Evolutionary conservation across 1,140 invertebrate genomes (phyloP).

Genomic region (Sycobia sp.): DNA sequence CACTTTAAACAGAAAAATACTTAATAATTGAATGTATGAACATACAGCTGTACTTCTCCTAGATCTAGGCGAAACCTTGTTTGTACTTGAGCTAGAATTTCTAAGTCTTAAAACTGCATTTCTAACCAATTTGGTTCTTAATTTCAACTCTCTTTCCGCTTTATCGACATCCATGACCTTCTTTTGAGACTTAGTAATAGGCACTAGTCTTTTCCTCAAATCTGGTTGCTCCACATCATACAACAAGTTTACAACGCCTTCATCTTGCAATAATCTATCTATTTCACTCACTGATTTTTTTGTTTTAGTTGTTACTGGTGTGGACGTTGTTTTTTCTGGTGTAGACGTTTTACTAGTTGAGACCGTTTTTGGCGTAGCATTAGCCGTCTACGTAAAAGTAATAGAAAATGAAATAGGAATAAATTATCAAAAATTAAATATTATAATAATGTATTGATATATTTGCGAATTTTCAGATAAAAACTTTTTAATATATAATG

Average conservation of each 20-base stretch:
- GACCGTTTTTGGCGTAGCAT: background rate
- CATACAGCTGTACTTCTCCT: slow-evolving; percentile 58
- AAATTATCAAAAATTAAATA: background rate
- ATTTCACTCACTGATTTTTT: slow-evolving; percentile 72
- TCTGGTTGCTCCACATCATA: slow-evolving; percentile 73
- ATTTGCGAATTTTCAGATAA: background rate
- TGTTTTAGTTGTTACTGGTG: background rate
- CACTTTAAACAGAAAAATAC: background rate
- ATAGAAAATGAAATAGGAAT: too few species aligned
- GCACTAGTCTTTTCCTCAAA: slow-evolving; percentile 55
- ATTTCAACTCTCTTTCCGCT: slow-evolving; percentile 55
- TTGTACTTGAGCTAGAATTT: slow-evolving; percentile 40
- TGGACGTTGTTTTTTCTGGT: slow-evolving; percentile 5
- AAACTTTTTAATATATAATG: background rate
- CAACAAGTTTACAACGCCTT: slow-evolving; percentile 83
- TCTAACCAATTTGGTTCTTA: slow-evolving; percentile 62
- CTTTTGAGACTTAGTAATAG: slow-evolving; percentile 61
- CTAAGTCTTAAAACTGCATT: slow-evolving; percentile 63
- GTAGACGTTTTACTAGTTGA: background rate
- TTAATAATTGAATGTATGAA: too few species aligned
- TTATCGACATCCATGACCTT: slow-evolving; percentile 64
- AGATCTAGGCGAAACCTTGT: slow-evolving; percentile 56
- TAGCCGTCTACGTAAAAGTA: too few species aligned
- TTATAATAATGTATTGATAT: background rate
- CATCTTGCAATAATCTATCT: slow-evolving; percentile 78